phyloP scores from a whole-genome alignment of 2,888 invertebrate species.

The Ormyrus pomaceus region DNA sequence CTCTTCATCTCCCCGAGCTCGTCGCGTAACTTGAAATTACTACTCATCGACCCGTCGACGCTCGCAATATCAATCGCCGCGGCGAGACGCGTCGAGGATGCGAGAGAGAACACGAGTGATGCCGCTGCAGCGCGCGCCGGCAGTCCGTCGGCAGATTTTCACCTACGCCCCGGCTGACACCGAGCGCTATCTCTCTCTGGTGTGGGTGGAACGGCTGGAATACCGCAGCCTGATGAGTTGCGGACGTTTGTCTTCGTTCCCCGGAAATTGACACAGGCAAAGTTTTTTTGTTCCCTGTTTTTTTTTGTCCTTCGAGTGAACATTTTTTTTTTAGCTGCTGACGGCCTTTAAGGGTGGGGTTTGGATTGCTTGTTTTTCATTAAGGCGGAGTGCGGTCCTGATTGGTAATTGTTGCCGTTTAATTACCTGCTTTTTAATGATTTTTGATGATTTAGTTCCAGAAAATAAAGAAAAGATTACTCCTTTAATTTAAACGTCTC shows the following conservation, averaged over 20 bases:
- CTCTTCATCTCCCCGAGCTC: not conserved
- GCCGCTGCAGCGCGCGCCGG: not conserved
- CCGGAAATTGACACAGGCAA: no score
- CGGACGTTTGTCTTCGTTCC: slow-evolving; percentile 24
- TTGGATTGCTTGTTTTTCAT: no score
- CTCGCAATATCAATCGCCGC: slow-evolving; percentile 47
- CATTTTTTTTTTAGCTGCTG: no score
- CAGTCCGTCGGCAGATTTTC: slow-evolving; percentile 32
- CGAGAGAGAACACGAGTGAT: not conserved
- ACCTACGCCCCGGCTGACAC: slow-evolving; percentile 4
- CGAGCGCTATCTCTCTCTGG: not conserved
- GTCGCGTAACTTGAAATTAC: slow-evolving; percentile 48
- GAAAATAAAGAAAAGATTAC: no score
- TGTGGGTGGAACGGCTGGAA: not conserved
- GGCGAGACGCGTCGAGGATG: not conserved
- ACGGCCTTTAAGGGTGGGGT: no score
- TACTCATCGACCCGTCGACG: slow-evolving; percentile 43
- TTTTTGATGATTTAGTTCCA: no score
- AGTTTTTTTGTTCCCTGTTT: no score
- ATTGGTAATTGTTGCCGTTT: no score
- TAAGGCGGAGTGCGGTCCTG: no score
- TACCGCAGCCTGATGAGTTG: slow-evolving; percentile 40
- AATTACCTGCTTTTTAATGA: no score
- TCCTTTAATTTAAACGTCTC: no score
- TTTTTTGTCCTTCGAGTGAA: no score